Evolutionary conservation across 2,113 vertebrate genomes (phyloP).

Genomic region (Erinaceus europaeus): DNA sequence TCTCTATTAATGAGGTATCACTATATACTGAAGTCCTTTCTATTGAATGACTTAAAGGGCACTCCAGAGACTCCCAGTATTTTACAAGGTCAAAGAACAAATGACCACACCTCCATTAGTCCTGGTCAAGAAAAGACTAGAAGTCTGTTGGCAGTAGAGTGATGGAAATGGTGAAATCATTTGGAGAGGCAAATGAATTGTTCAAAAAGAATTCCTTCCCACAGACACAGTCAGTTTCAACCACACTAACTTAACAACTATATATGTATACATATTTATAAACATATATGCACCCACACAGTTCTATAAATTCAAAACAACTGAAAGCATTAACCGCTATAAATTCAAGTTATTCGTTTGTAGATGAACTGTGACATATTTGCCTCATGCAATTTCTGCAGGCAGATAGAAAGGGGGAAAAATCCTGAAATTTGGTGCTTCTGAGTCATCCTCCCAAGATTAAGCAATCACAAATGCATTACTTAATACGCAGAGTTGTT

Average conservation of each 20-base stretch:
- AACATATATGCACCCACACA: too few species aligned
- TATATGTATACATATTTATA: background rate
- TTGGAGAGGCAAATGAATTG: background rate
- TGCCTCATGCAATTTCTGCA: background rate
- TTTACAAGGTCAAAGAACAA: conserved; percentile 45
- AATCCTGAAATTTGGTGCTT: background rate
- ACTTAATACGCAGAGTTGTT: background rate
- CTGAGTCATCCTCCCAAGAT: background rate
- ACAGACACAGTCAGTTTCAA: background rate
- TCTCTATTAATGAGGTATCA: conserved; percentile 46
- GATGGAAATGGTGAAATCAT: background rate
- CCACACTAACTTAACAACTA: background rate
- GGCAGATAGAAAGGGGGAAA: background rate
- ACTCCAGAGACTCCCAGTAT: conserved; percentile 26
- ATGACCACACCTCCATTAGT: conserved; percentile 27
- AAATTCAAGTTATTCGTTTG: background rate
- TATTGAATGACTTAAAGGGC: conserved; percentile 58
- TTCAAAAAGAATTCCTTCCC: background rate
- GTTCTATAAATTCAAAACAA: background rate
- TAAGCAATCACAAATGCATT: background rate
- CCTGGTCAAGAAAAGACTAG: conserved; percentile 43
- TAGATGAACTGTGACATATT: background rate
- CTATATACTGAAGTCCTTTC: conserved; percentile 46
- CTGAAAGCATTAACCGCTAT: background rate
- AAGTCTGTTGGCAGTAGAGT: background rate